Conservation (phyloP, 2,113 vertebrate species). For the Campylomormyrus numenius region DNA sequence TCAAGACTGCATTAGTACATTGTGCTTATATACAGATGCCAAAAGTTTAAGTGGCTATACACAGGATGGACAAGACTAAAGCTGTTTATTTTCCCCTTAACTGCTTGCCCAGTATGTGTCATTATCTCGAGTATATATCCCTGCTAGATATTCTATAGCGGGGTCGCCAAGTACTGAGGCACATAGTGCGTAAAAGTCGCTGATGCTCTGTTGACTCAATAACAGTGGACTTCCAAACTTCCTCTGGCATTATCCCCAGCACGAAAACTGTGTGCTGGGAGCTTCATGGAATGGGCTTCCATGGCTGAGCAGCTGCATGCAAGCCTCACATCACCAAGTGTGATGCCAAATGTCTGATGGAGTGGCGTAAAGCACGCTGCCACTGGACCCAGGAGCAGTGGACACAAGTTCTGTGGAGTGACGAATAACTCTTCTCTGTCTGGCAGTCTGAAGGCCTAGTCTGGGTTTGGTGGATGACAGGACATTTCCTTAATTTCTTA, state of each 20-base stretch:
- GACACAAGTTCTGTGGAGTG: background rate
- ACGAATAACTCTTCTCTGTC: background rate
- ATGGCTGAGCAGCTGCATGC: too few species aligned
- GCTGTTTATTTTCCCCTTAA: background rate
- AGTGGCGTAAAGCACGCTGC: too few species aligned
- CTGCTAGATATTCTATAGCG: background rate
- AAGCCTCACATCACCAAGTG: too few species aligned
- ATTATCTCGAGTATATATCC: background rate
- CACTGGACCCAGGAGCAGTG: too few species aligned
- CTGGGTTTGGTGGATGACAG: background rate
- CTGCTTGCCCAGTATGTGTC: background rate
- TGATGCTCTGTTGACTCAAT: background rate
- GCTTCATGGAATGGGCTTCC: too few species aligned
- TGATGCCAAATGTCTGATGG: too few species aligned
- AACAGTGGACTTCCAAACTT: too few species aligned
- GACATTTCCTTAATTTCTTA: background rate
- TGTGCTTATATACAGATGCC: background rate
- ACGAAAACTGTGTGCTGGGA: too few species aligned
- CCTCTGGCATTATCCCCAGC: too few species aligned
- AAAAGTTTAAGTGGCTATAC: background rate
- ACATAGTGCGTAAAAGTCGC: background rate
- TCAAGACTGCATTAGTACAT: background rate
- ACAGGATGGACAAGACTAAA: background rate
- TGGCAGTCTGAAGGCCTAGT: background rate
- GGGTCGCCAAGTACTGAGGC: background rate